Conservation (phyloP, 2,888 invertebrate genomes). For the Watsonalla binaria region DNA sequence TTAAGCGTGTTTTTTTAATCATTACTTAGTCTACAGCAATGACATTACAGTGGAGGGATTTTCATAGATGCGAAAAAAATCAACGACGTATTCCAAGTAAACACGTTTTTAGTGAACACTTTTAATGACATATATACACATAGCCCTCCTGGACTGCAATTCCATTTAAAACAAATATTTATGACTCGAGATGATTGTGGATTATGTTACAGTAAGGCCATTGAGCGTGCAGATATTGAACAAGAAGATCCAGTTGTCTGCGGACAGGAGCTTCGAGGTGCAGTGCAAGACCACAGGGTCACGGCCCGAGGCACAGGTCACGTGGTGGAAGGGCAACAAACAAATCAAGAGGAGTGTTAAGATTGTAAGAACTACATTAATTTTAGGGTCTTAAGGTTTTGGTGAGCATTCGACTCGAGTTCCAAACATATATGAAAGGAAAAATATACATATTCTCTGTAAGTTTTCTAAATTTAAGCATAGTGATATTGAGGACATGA, state of each 20-base stretch:
- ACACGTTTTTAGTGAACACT: no score
- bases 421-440: no score
- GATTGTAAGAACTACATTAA: slow-evolving; percentile 80
- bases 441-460: no score
- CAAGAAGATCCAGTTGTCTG: slow-evolving; percentile 87
- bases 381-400: not conserved
- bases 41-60: no score
- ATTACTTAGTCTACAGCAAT: no score
- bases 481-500: no score
- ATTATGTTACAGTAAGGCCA: slow-evolving; percentile 86
- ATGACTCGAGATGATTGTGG: slow-evolving; percentile 1
- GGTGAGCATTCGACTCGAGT: not conserved
- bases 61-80: no score
- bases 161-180: not conserved
- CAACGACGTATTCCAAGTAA: no score
- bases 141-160: no score
- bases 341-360: slow-evolving; percentile 86
- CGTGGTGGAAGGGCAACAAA: slow-evolving; percentile 92
- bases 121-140: no score
- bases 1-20: no score
- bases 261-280: slow-evolving; percentile 89
- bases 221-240: slow-evolving; percentile 88
- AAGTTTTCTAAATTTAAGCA: no score
- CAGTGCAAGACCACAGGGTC: slow-evolving; percentile 91
- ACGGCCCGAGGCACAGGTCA: slow-evolving; percentile 88